Evolutionary conservation across 2,888 invertebrate species (phyloP).

Genomic region (Ganaspis brasiliensis): DNA sequence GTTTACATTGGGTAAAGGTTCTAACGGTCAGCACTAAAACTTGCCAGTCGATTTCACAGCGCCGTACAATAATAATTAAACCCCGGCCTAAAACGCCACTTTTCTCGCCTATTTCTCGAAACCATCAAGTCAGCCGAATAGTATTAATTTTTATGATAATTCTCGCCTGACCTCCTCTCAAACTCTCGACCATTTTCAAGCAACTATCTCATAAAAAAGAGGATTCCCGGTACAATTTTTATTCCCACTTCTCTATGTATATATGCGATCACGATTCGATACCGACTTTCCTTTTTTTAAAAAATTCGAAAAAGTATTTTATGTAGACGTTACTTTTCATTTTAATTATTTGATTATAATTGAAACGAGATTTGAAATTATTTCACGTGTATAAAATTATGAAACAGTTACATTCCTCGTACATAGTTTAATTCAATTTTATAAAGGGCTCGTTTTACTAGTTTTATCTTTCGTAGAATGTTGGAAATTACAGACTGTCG

Average conservation of each 20-base stretch:
- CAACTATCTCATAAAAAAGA: conserved; percentile 15
- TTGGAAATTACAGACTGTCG: background rate
- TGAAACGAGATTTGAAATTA: too few species aligned
- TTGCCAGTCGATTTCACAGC: conserved; percentile 54
- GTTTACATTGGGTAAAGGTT: conserved; percentile 44
- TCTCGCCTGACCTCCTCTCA: background rate
- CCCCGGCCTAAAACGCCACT: conserved; percentile 19
- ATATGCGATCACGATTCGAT: too few species aligned
- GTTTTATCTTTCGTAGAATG: conserved; percentile 9
- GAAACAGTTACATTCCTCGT: too few species aligned
- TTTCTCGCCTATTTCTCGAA: conserved; percentile 10
- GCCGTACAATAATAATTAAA: conserved; percentile 54
- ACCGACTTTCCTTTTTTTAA: too few species aligned
- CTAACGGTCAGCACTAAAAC: conserved; percentile 48
- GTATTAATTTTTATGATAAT: conserved; percentile 40
- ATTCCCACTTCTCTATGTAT: background rate
- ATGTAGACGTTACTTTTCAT: too few species aligned
- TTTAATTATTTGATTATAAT: too few species aligned
- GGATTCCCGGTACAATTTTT: conserved; percentile 13
- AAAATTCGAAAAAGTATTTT: too few species aligned
- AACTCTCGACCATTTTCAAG: background rate
- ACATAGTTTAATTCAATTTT: background rate
- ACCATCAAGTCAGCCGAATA: conserved; percentile 24
- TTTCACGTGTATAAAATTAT: too few species aligned
- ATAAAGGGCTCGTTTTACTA: background rate